Evolutionary conservation across 2,888 invertebrate genomes (phyloP).

Genomic region (Glyphotaelius pellucidus): DNA sequence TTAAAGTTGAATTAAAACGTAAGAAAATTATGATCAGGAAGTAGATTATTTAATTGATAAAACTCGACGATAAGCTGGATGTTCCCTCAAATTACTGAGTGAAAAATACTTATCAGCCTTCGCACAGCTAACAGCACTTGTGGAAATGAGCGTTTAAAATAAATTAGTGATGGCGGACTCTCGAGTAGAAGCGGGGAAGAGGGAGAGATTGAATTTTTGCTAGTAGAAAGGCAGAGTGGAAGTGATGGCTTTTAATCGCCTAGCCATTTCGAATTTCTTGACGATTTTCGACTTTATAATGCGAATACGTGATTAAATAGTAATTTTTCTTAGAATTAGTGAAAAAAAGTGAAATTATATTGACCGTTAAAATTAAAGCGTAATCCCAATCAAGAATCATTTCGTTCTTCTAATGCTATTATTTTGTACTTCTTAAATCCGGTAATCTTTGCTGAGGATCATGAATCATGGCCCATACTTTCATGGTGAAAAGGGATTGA

Average conservation of each 20-base stretch:
- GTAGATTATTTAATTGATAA: conserved; percentile 10
- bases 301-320: background rate
- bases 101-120: conserved; percentile 31
- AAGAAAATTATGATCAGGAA: background rate
- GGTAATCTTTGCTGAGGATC: too few relatives aligned
- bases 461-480: too few relatives aligned
- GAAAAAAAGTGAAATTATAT: background rate
- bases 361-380: background rate
- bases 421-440: too few relatives aligned
- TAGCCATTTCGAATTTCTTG: background rate
- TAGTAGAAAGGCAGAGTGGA: background rate
- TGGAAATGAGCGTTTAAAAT: conserved; percentile 30
- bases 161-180: conserved; percentile 26
- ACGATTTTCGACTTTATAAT: background rate
- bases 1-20: background rate
- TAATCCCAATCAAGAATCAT: too few relatives aligned
- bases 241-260: background rate
- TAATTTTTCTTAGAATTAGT: background rate
- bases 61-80: conserved; percentile 19
- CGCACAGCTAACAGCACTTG: conserved; percentile 12
- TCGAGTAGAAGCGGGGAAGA: background rate
- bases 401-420: too few relatives aligned
- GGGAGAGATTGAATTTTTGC: background rate
- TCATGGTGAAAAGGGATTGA: too few relatives aligned
- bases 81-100: background rate